These are phyloP conservation scores for Gracilinanus agilis DNA, from an alignment of 2,113 vertebrate species.

Conservation along the genomic window DNA sequence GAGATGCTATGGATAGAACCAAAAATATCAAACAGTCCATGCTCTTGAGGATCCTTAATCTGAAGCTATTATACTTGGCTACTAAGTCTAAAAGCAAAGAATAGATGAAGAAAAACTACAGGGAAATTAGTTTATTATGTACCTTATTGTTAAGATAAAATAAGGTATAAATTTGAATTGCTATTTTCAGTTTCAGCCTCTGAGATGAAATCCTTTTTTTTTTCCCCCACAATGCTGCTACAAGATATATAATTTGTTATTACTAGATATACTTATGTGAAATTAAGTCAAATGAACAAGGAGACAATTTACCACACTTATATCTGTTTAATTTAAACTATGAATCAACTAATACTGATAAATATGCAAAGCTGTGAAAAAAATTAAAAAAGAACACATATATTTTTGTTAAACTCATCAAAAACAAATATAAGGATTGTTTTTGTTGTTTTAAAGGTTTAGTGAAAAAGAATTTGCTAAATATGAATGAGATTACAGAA, in stretches of 20 bases:
- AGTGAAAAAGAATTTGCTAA: constrained; percentile 41
- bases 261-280: background rate
- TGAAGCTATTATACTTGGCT: background rate
- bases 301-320: background rate
- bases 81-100: background rate
- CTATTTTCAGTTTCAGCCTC: background rate
- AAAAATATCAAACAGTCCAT: background rate
- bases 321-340: background rate
- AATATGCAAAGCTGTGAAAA: background rate
- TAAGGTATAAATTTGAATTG: background rate
- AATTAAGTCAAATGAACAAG: background rate
- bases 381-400: constrained; percentile 25
- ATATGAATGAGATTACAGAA: constrained; percentile 32
- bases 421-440: background rate
- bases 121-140: background rate
- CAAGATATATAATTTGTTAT: background rate
- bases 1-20: background rate
- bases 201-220: background rate
- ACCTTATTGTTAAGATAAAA: background rate
- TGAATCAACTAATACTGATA: background rate
- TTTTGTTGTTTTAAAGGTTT: background rate
- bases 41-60: background rate
- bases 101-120: background rate
- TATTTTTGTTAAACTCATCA: constrained; percentile 38
- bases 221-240: background rate